Base-by-base conservation (phyloP, 2,113 vertebrate species). In the Condylura cristata region DNA sequence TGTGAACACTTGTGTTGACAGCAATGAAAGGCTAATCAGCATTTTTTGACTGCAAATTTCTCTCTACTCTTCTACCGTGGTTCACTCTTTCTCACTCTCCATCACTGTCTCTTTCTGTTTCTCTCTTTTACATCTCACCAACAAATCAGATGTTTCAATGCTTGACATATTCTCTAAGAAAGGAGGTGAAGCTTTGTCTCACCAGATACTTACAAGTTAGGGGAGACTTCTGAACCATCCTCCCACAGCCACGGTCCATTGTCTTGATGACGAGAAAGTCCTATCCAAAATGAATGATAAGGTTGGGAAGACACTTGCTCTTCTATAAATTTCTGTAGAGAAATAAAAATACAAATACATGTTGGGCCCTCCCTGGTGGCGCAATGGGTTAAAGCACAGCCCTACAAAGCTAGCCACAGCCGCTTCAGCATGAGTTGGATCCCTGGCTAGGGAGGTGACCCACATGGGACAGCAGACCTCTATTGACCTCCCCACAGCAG, bases 261-360 rank as follows among this genome's bases (percentile, higher is more conserved):
- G 18, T 26, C 22, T 26, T 41, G 86, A 41, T 0, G 14, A 22
- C 86, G 84, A 53, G 91, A 96, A 65, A 97, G 97, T 5, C 96
- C 97, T 72, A 97, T 96, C 97, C 97, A 97, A 61, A 96, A 97
- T 9, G 97, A 86, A 6, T 91, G 22, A 60, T 7, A 1, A 16
- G 18, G 53, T 2, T 68, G 32, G 39, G 51, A 80, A 68, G 93
- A 94, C 24, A 68, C 18, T 66, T 87, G 70, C 3, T 8, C 78
- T 68, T 3, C 7, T 75, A 97, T 90, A 83, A 97, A 97, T 16
- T 89, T 74, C 97, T 97, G 89, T 6, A 85, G 80, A 7, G 26
- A 89, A 94, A 80, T 37, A 91, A 24, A 93, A 85, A 93, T 6
- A 65, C 34, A 90, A 84, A 34, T 12, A 22, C 4, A 48, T 1